Conservation (phyloP, 2,113 vertebrate genomes). For the Synodontis membranacea region DNA sequence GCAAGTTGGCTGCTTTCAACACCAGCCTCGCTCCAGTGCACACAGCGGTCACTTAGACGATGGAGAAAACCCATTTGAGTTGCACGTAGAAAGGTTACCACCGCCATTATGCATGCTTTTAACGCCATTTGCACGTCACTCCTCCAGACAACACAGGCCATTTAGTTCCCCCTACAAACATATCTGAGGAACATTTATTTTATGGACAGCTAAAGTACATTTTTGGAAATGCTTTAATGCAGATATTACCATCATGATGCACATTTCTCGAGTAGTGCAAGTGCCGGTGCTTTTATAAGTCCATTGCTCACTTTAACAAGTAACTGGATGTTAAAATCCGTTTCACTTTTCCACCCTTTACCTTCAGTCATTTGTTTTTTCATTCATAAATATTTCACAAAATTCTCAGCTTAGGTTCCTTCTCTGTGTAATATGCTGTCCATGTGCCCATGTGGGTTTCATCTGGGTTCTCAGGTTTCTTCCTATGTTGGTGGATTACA, state of each 20-base stretch:
- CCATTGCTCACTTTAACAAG: not conserved
- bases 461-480: not conserved
- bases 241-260: not conserved
- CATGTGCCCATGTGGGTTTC: not conserved
- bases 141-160: conserved; percentile 8
- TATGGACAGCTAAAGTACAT: not conserved
- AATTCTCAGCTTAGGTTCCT: not conserved
- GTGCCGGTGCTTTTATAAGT: not conserved
- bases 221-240: not conserved
- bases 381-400: too few relatives aligned
- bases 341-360: not conserved
- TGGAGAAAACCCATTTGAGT: not conserved
- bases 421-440: not conserved
- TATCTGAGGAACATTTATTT: not conserved
- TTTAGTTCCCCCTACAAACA: not conserved
- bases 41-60: conserved; percentile 16
- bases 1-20: conserved; percentile 13
- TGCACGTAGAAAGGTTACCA: conserved; percentile 11
- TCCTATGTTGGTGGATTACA: not conserved
- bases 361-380: not conserved
- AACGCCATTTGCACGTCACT: conserved; percentile 14
- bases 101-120: conserved; percentile 7
- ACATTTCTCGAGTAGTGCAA: not conserved
- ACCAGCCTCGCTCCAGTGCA: not conserved
- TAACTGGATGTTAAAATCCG: not conserved